phyloP scores from a whole-genome alignment of 2,888 invertebrate species.

The Cryptocephalus moraei region DNA sequence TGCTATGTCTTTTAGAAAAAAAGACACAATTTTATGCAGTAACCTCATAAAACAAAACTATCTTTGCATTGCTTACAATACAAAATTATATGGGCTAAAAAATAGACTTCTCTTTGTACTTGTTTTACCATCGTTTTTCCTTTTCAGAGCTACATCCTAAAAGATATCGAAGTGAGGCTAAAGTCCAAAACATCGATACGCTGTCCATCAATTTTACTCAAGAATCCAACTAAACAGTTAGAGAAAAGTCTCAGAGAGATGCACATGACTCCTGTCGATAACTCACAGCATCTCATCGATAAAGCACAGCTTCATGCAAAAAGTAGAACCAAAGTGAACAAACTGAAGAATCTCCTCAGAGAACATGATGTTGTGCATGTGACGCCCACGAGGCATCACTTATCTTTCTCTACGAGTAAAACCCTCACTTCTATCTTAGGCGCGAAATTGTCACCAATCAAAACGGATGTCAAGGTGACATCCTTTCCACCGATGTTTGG shows the following conservation, averaged over 20 bases:
- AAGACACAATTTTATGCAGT: too few species aligned
- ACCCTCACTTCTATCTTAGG: too few species aligned
- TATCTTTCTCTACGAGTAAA: too few species aligned
- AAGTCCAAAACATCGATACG: too few species aligned
- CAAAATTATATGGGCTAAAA: too few species aligned
- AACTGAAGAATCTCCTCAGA: slow-evolving; percentile 42
- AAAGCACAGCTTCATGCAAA: too few species aligned
- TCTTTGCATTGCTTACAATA: too few species aligned
- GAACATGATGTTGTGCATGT: slow-evolving; percentile 45
- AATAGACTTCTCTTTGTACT: neutral
- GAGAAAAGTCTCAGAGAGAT: neutral
- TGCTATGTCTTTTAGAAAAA: too few species aligned
- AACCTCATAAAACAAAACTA: too few species aligned
- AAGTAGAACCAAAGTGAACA: slow-evolving; percentile 38
- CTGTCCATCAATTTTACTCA: neutral
- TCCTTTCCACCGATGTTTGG: too few species aligned
- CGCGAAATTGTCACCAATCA: too few species aligned
- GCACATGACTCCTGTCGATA: slow-evolving; percentile 29
- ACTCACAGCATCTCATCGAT: slow-evolving; percentile 24
- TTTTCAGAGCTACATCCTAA: slow-evolving; percentile 29
- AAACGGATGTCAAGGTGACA: too few species aligned
- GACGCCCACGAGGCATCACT: slow-evolving; percentile 32
- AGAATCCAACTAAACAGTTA: neutral
- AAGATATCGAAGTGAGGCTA: slow-evolving; percentile 26
- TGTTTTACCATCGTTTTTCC: slow-evolving; percentile 2